Base-by-base conservation (phyloP, 2,888 invertebrate species). In the Ernsta delagoae region DNA sequence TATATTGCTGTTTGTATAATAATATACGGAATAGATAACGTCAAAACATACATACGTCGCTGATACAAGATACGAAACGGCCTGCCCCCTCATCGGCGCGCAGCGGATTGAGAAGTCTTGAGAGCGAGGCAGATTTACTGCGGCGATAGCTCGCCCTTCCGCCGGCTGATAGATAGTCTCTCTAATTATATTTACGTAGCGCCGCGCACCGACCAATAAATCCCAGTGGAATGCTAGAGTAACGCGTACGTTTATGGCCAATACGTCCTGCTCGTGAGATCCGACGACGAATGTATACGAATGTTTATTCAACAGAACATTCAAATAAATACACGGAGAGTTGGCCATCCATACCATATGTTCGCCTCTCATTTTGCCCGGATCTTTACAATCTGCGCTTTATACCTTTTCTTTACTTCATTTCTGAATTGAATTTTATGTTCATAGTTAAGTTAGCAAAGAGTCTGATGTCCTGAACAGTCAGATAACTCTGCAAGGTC, bases 161-260 rank as follows among this genome's bases (percentile, higher is more conserved):
- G 87, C 85, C 84, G 87, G 48, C 89, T 91, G 91, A 92, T 90
- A 91, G 90, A 92, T 92, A 86, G 89, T 88, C 86, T 82, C 88
- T 91, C 88, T 92, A 92, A 92, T 92, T 92, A 92, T 92, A 92
- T 92, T 92, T 92, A 93, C 92, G 48, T 16, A 50, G 89, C 87
- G 88, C 86, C 89, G 83, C 83, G 79, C 86, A 88, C n/a, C 86
- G 83, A 82, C 83, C 87, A 82, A 90, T 92, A 92, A 91, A 92
- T 92, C 80, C 74, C 73, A 71, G 74, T 75, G 85, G 89, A 86
- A 89, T 90, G 88, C 81, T 79, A 83, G 87, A 86, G 87, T 88
- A 91, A 86, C 88, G 85, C 82, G 75, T 75, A 78, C 83, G 81
- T 83, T 82, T 83, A 86, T 82, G 82, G 81, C 79, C 84, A 77